Conservation (phyloP, 2,797 vertebrate species). For the Ptychadena robeensis region DNA sequence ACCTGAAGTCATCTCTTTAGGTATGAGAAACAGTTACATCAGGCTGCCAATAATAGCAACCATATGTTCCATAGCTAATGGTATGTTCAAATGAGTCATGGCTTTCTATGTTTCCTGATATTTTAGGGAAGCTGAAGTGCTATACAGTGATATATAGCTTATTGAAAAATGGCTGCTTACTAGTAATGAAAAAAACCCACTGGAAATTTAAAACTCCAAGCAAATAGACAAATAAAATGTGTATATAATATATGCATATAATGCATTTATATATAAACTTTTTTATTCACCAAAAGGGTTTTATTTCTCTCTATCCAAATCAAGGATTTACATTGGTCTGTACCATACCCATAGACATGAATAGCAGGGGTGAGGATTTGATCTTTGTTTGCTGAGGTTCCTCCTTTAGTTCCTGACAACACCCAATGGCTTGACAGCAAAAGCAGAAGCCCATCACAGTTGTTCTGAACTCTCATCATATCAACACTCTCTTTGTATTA, state of each 20-base stretch:
- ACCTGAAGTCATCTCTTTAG: slow-evolving; percentile 70
- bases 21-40: slow-evolving; percentile 75
- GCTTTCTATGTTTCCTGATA: slow-evolving; percentile 51
- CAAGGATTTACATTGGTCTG: too few species aligned
- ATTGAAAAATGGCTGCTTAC: background rate
- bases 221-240: background rate
- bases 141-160: background rate
- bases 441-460: background rate
- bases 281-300: background rate
- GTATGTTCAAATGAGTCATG: slow-evolving; percentile 68
- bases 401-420: too few species aligned
- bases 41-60: slow-evolving; percentile 75
- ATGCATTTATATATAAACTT: too few species aligned
- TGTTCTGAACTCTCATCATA: background rate
- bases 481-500: background rate
- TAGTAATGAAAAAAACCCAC: background rate
- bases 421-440: too few species aligned
- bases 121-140: background rate
- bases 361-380: too few species aligned
- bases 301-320: too few species aligned
- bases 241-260: too few species aligned
- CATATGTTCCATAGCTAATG: slow-evolving; percentile 72
- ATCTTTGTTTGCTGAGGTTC: too few species aligned
- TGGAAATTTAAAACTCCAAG: background rate
- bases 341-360: too few species aligned